Evolutionary conservation across 1,140 invertebrate species (phyloP).

Genomic region (Solen grandis): DNA sequence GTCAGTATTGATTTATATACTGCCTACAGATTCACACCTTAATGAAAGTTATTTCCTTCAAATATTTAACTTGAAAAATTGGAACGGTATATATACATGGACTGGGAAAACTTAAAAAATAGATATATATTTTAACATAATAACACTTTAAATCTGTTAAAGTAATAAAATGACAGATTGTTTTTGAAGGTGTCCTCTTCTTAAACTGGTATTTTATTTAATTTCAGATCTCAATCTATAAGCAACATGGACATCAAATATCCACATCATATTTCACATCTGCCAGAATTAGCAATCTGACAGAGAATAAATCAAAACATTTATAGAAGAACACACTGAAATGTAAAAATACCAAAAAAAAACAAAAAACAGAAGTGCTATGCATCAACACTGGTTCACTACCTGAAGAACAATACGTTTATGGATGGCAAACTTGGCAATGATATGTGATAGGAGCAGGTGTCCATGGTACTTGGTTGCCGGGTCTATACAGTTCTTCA

Average conservation of each 20-base stretch:
- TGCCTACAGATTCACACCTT: not conserved
- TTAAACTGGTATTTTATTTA: not conserved
- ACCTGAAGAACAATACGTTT: conserved; percentile 97
- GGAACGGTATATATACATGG: too few species aligned
- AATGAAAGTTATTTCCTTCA: not conserved
- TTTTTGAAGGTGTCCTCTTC: too few species aligned
- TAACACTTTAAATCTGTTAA: not conserved
- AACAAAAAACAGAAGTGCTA: not conserved
- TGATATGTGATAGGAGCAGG: conserved; percentile 97
- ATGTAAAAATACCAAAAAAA: not conserved
- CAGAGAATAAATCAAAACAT: too few species aligned
- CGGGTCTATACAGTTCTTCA: conserved; percentile 97
- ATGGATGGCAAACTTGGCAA: conserved; percentile 98
- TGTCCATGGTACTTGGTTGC: conserved; percentile 98
- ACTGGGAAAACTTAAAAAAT: not conserved
- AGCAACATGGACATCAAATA: too few species aligned
- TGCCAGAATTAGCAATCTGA: too few species aligned
- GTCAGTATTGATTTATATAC: not conserved
- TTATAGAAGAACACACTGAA: too few species aligned
- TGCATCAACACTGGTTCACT: not conserved
- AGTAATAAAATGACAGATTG: not conserved
- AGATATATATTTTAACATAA: not conserved
- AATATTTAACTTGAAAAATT: too few species aligned
- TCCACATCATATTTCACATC: too few species aligned
- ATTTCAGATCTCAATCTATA: not conserved